Conservation (phyloP, 1,140 invertebrate genomes). For the Subanguina moxae region DNA sequence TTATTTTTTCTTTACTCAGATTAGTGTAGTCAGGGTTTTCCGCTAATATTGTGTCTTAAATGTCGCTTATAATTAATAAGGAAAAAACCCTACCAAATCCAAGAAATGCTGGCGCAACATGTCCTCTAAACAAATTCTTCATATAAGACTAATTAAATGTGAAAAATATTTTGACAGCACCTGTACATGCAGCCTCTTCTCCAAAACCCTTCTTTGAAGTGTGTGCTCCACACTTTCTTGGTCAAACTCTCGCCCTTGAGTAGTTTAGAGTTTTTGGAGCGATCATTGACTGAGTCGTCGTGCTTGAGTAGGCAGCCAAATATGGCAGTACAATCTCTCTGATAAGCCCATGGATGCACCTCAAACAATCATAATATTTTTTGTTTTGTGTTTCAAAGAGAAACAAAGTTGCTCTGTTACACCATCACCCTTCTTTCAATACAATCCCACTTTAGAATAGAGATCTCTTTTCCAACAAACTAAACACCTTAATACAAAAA, state of each 20-base stretch:
- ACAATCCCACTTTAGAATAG: too few relatives aligned
- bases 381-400: conserved; percentile 11
- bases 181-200: conserved; percentile 56
- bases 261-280: conserved; percentile 59
- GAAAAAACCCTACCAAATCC: conserved; percentile 39
- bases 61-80: too few relatives aligned
- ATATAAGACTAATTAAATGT: background rate
- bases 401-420: too few relatives aligned
- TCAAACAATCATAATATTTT: conserved; percentile 16
- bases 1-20: too few relatives aligned
- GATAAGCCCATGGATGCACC: conserved; percentile 61
- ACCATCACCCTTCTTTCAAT: too few relatives aligned
- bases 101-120: conserved; percentile 54
- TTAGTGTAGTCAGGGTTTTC: too few relatives aligned
- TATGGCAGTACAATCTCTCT: conserved; percentile 59
- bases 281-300: conserved; percentile 61
- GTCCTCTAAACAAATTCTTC: conserved; percentile 46
- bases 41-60: too few relatives aligned
- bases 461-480: too few relatives aligned
- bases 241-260: conserved; percentile 54
- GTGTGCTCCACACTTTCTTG: conserved; percentile 52
- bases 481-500: too few relatives aligned
- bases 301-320: conserved; percentile 54
- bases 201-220: conserved; percentile 58
- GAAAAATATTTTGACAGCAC: conserved; percentile 25